Conservation (phyloP, 1,140 invertebrate genomes). For the Drosophila virilis region DNA sequence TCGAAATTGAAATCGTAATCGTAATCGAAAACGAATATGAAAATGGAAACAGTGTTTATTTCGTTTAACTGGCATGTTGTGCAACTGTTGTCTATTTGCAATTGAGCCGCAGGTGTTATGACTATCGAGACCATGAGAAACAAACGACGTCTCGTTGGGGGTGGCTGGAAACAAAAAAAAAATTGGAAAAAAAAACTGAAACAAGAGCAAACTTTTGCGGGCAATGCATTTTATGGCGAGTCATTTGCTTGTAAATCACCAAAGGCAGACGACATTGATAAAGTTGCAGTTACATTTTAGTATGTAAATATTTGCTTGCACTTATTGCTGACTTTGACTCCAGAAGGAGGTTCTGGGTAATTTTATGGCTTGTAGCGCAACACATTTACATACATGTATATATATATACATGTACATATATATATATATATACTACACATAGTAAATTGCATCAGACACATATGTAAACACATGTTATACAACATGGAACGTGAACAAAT, state of each 20-base stretch:
- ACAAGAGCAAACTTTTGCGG: constrained; percentile 54
- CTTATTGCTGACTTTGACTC: constrained; percentile 65
- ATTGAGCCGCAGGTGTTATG: constrained; percentile 71
- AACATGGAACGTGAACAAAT: constrained; percentile 26
- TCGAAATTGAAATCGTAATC: constrained; percentile 57
- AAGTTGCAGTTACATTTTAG: constrained; percentile 80
- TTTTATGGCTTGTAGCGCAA: constrained; percentile 65
- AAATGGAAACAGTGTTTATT: constrained; percentile 20
- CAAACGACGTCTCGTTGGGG: background rate
- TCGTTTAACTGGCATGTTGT: constrained; percentile 16
- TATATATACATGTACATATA: background rate
- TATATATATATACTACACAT: constrained; percentile 23
- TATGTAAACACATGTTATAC: constrained; percentile 42
- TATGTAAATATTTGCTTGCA: constrained; percentile 80
- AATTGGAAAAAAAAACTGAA: constrained; percentile 19
- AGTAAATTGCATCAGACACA: constrained; percentile 31
- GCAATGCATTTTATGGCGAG: constrained; percentile 70
- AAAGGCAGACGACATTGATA: constrained; percentile 82
- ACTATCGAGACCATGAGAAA: constrained; percentile 50
- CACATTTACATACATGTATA: constrained; percentile 47
- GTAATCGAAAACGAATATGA: constrained; percentile 36
- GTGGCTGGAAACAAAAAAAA: background rate
- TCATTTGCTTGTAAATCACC: constrained; percentile 77
- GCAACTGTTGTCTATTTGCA: constrained; percentile 19
- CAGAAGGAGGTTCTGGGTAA: constrained; percentile 13